Evolutionary conservation across 2,797 vertebrate genomes (phyloP), one percentile per base, ranked within the genome.

Genomic region (Karalla daura): DNA sequence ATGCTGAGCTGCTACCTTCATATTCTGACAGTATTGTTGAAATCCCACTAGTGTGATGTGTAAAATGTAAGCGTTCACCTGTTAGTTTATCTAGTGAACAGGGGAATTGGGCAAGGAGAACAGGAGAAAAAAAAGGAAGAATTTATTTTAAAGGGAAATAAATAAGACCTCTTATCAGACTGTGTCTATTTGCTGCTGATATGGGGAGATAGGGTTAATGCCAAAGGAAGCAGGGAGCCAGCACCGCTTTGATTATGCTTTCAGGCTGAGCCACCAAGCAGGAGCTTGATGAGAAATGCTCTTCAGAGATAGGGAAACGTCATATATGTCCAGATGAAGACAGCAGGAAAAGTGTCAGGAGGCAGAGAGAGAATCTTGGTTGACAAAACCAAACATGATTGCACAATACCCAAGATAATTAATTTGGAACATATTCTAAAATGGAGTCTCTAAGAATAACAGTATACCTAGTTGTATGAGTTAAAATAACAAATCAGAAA

Each of bases 141-240:
- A 59, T 78, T 83, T 82, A n/a, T n/a, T 76, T 63, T 54, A 68
- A 70, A 75, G 11, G 39, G 60, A 83, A 69, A 76, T 63, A 80
- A 88, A 87, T 83, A 54, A 63, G 43, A n/a, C 9, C 37, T 58
- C 53, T 75, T 89, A 83, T 89, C 67, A 72, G 53, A 64, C 20
- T 70, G 15, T 43, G 79, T 79, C 78, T 86, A 58, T 86, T 84
- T 79, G 71, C 47, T 9, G 4, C 80, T 66, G 62, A 87, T 87
- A 46, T 15, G 20, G 45, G 36, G 59, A 51, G 82, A 89, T 88
- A 66, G 75, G 32, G 73, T 78, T 65, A 55, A 76, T 70, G 81
- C 62, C 68, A 68, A 69, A 17, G 56, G 51, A 43, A 67, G 45
- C n/a, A n/a, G 41, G 39, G 43, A 55, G 61, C 54, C 55, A 33